Conservation (phyloP, 1,140 invertebrate species). For the Acromyrmex echinatior region DNA sequence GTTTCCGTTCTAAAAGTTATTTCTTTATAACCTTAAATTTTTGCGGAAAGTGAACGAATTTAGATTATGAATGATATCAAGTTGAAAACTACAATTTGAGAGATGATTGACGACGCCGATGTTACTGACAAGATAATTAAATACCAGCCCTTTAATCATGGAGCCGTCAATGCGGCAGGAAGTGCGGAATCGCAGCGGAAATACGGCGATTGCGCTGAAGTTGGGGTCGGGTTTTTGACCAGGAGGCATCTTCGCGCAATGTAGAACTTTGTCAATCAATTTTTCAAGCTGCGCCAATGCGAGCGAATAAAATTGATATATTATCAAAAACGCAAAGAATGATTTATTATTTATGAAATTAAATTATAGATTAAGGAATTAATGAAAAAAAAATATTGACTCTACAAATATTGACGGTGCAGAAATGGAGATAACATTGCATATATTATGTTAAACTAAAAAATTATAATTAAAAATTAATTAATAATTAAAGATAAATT, state of each 20-base stretch:
- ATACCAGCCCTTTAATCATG: conserved; percentile 41
- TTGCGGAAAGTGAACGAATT: conserved; percentile 11
- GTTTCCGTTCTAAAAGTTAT: neutral
- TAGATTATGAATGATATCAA: conserved; percentile 18
- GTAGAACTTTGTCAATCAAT: neutral
- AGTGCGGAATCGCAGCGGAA: conserved; percentile 65
- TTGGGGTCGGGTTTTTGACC: conserved; percentile 35
- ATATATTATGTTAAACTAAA: neutral
- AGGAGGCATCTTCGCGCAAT: conserved; percentile 32
- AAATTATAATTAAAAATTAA: neutral
- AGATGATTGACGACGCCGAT: conserved; percentile 23
- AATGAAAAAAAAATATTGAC: neutral
- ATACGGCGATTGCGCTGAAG: conserved; percentile 59
- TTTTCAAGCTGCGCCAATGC: conserved; percentile 20
- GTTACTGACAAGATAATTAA: conserved; percentile 22
- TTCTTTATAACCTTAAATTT: neutral
- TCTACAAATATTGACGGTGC: neutral
- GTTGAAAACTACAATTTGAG: neutral
- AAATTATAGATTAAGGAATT: conserved; percentile 26
- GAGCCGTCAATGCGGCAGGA: conserved; percentile 61
- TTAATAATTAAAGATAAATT: no score
- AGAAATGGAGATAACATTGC: neutral
- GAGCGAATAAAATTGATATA: neutral
- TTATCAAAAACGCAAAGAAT: neutral
- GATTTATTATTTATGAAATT: neutral